phyloP scores from a whole-genome alignment of 2,113 vertebrate genomes.

The Dromiciops gliroides region DNA sequence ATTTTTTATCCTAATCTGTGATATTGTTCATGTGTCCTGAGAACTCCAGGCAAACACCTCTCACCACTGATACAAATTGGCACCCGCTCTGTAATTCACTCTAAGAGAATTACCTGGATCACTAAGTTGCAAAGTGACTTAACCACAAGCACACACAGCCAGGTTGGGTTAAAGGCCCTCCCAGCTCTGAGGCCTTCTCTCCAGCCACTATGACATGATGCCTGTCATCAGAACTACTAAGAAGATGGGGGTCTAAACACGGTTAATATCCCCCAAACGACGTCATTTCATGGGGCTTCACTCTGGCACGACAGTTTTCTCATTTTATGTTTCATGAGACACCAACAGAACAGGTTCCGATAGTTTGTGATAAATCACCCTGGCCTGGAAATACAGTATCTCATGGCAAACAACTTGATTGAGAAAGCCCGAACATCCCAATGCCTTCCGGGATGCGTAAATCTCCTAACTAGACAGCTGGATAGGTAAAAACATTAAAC shows the following conservation, averaged over 20 bases:
- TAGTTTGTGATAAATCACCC: conserved; percentile 83
- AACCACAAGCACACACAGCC: neutral
- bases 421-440: conserved; percentile 76
- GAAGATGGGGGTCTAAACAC: conserved; percentile 50
- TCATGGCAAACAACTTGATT: conserved; percentile 79
- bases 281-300: conserved; percentile 77
- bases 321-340: conserved; percentile 82
- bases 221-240: conserved; percentile 57
- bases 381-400: conserved; percentile 79
- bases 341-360: conserved; percentile 75
- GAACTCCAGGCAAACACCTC: neutral
- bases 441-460: conserved; percentile 75
- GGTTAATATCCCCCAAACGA: conserved; percentile 79
- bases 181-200: neutral
- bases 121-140: neutral
- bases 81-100: neutral
- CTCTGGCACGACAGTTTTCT: conserved; percentile 73
- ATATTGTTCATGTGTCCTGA: neutral
- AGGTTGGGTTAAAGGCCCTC: neutral
- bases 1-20: neutral
- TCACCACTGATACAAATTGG: neutral
- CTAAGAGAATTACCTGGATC: neutral
- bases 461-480: conserved; percentile 79
- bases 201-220: neutral
- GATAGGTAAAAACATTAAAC: conserved; percentile 81